Evolutionary conservation across 2,888 invertebrate genomes (phyloP).

Genomic region (Trissoscelio sp.): DNA sequence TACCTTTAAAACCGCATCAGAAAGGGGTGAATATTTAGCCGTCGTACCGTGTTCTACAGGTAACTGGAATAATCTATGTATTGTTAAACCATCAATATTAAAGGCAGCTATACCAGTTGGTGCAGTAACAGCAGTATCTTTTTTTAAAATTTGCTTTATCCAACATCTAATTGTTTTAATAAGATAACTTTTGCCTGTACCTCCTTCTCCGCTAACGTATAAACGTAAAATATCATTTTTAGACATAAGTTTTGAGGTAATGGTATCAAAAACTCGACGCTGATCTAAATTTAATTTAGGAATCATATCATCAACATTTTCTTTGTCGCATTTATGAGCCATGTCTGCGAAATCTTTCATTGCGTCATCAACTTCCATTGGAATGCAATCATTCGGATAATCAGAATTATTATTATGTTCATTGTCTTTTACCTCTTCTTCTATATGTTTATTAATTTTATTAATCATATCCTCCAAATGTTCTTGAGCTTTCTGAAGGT

Average conservation of each 20-base stretch:
- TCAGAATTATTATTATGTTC: constrained; percentile 3
- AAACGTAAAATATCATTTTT: constrained; percentile 51
- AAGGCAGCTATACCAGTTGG: constrained; percentile 79
- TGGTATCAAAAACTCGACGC: constrained; percentile 72
- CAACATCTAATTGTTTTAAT: constrained; percentile 74
- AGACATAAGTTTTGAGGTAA: constrained; percentile 60
- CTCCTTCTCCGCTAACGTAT: constrained; percentile 75
- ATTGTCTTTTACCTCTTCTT: constrained; percentile 33
- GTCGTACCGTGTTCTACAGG: constrained; percentile 76
- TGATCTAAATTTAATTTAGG: constrained; percentile 73
- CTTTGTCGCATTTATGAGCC: constrained; percentile 33
- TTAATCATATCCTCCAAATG: constrained; percentile 15
- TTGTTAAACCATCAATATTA: constrained; percentile 78
- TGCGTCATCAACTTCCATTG: constrained; percentile 64
- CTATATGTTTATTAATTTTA: constrained; percentile 12
- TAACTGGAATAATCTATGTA: constrained; percentile 76
- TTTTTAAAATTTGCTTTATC: constrained; percentile 73
- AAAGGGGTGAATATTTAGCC: constrained; percentile 74
- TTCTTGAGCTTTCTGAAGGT: constrained; percentile 48
- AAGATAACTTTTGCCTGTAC: constrained; percentile 75
- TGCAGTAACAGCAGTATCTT: constrained; percentile 74
- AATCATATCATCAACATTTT: constrained; percentile 65
- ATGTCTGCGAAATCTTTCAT: constrained; percentile 70
- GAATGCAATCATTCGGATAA: constrained; percentile 23
- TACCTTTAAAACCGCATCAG: constrained; percentile 72